Evolutionary conservation across 2,113 vertebrate species (phyloP).

Genomic region (Percina caprodes): DNA sequence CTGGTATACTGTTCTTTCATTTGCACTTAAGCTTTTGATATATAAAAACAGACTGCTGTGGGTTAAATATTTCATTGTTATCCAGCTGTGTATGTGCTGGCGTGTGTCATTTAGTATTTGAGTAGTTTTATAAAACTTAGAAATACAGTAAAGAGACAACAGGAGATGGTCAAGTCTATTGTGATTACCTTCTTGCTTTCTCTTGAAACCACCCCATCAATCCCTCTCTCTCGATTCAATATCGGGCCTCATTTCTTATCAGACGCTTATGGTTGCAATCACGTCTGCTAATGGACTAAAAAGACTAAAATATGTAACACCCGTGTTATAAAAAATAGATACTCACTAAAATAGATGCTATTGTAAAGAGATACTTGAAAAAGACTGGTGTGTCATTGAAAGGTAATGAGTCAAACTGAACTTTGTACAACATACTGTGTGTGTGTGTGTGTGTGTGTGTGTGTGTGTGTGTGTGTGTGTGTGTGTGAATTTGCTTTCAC

Average conservation of each 20-base stretch:
- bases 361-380: not conserved
- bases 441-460: too few relatives aligned
- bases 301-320: not conserved
- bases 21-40: not conserved
- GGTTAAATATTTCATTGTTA: not conserved
- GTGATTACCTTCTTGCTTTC: constrained; percentile 10
- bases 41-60: not conserved
- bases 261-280: not conserved
- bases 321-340: not conserved
- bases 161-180: constrained; percentile 6
- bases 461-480: too few relatives aligned
- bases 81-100: not conserved
- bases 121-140: not conserved
- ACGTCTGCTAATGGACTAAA: not conserved
- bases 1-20: not conserved
- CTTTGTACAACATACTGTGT: too few relatives aligned
- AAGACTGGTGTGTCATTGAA: not conserved
- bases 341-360: not conserved
- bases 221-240: constrained; percentile 3
- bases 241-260: not conserved
- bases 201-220: constrained; percentile 14
- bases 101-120: not conserved
- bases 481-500: not conserved
- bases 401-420: not conserved
- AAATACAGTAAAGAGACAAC: not conserved